phyloP scores from a whole-genome alignment of 2,113 vertebrate genomes.

The Plotosus lineatus region DNA sequence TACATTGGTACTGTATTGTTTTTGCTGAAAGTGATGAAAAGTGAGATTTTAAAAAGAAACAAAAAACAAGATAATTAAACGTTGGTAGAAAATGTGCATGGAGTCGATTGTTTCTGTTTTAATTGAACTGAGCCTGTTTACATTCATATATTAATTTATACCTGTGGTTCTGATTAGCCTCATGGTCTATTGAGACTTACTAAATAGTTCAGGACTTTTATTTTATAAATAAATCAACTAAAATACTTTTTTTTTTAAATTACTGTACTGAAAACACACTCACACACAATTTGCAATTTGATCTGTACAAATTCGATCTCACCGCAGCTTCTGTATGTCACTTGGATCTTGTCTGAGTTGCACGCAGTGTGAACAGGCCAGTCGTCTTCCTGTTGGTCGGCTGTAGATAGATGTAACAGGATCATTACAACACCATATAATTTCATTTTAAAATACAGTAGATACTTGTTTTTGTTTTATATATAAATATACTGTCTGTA shows the following conservation, averaged over 20 bases:
- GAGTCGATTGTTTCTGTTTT: background rate
- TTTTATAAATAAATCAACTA: too few relatives aligned
- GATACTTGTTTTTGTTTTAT: too few relatives aligned
- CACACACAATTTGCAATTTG: background rate
- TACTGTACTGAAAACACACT: background rate
- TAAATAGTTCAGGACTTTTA: background rate
- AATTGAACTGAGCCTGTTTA: background rate
- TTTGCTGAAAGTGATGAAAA: background rate
- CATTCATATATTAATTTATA: background rate
- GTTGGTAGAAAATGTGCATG: background rate
- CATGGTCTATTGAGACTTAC: background rate
- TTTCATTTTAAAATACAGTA: constrained; percentile 1
- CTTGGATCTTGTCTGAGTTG: background rate
- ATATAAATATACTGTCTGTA: background rate
- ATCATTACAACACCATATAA: background rate
- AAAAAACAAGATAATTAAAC: too few relatives aligned
- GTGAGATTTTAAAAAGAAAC: too few relatives aligned
- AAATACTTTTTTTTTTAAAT: background rate
- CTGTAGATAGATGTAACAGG: background rate
- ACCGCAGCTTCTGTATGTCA: constrained; percentile 44
- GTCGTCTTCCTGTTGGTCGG: constrained; percentile 4
- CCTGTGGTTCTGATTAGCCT: background rate
- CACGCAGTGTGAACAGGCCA: constrained; percentile 43
- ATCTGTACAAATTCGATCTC: constrained; percentile 13
- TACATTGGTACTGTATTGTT: too few relatives aligned